phyloP scores from a whole-genome alignment of 2,888 invertebrate species.

The Meandrusa payeni region DNA sequence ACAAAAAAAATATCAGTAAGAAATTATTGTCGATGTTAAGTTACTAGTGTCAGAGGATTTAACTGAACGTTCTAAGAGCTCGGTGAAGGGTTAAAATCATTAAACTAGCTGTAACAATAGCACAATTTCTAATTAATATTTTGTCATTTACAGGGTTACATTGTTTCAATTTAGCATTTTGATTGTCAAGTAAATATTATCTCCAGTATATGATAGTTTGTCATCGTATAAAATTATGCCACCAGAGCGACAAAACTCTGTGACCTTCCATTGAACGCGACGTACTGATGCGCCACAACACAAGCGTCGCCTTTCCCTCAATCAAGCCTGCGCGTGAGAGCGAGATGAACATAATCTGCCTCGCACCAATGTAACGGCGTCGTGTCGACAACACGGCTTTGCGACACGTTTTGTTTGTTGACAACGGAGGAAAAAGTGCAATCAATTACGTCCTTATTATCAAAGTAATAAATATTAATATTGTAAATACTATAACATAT shows the following conservation, averaged over 20 bases:
- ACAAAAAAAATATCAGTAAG: too few relatives aligned
- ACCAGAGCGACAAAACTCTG: constrained; percentile 37
- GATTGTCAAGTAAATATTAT: constrained; percentile 22
- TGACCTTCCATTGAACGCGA: constrained; percentile 41
- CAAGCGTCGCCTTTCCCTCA: constrained; percentile 26
- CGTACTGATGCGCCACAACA: constrained; percentile 45
- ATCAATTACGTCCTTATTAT: too few relatives aligned
- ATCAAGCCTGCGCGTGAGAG: constrained; percentile 23
- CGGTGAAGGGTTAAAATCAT: too few relatives aligned
- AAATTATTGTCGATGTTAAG: too few relatives aligned
- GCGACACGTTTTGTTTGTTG: constrained; percentile 33
- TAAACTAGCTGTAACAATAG: too few relatives aligned
- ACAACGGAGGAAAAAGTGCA: constrained; percentile 1
- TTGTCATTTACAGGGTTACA: too few relatives aligned
- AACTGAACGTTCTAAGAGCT: too few relatives aligned
- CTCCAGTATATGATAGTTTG: constrained; percentile 7
- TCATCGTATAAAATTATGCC: constrained; percentile 21
- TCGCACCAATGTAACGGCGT: constrained; percentile 32
- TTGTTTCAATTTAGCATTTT: too few relatives aligned
- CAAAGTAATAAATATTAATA: too few relatives aligned
- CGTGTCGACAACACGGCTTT: constrained; percentile 27
- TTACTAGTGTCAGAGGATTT: too few relatives aligned
- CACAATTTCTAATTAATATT: too few relatives aligned
- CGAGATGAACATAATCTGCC: constrained; percentile 34
- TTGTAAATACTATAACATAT: too few relatives aligned